phyloP scores from a whole-genome alignment of 2,888 invertebrate genomes.

The Scrobipalpa atriplicella region DNA sequence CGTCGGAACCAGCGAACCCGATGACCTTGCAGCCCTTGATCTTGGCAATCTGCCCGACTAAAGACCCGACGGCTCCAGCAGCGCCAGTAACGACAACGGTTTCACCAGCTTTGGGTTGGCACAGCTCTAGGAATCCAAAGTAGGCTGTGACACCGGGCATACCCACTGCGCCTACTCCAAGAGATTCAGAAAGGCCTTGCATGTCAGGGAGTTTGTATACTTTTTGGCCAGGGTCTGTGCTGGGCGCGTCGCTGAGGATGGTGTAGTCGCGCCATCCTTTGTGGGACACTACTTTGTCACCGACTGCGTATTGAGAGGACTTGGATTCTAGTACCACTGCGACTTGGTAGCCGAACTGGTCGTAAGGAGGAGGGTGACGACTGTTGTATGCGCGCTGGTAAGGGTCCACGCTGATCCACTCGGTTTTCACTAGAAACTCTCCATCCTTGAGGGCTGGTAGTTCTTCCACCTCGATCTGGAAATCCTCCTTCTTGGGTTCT shows the following conservation, averaged over 20 bases:
- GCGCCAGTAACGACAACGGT: constrained; percentile 88
- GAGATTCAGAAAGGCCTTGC: constrained; percentile 74
- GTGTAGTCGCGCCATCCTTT: constrained; percentile 87
- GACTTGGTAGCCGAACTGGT: constrained; percentile 48
- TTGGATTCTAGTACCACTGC: constrained; percentile 82
- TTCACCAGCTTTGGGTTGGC: constrained; percentile 86
- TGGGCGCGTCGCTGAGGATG: constrained; percentile 37
- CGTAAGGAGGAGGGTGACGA: constrained; percentile 39
- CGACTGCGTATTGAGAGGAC: constrained; percentile 82
- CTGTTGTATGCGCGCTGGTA: constrained; percentile 51
- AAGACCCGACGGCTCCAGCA: constrained; percentile 88
- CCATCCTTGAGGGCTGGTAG: constrained; percentile 82
- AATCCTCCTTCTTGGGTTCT: constrained; percentile 72
- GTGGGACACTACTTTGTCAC: constrained; percentile 81
- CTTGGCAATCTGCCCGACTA: constrained; percentile 90
- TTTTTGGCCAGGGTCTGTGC: constrained; percentile 35
- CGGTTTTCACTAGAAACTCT: constrained; percentile 61
- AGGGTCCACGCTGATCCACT: constrained; percentile 59
- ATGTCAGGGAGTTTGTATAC: constrained; percentile 77
- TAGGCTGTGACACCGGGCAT: constrained; percentile 89
- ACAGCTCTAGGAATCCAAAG: constrained; percentile 86
- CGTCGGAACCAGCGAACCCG: constrained; percentile 87
- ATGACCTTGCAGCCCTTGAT: constrained; percentile 85
- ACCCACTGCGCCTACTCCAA: constrained; percentile 84
- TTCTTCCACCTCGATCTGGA: constrained; percentile 76